Evolutionary conservation across 2,888 invertebrate species (phyloP).

Genomic region (Hemistola chrysoprasaria): DNA sequence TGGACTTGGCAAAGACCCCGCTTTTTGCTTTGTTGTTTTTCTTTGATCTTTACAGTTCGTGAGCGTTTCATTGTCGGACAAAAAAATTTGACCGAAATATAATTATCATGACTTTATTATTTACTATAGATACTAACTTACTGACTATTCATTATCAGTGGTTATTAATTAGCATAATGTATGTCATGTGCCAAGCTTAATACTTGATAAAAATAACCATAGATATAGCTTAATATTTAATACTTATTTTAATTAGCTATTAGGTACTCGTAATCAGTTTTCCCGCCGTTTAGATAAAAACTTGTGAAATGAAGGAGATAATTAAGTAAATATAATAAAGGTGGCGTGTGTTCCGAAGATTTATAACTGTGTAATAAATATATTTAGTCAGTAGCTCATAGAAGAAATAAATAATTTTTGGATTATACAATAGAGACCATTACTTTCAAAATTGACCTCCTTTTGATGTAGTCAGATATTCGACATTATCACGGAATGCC

Average conservation of each 20-base stretch:
- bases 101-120: background rate
- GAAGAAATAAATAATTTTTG: conserved; percentile 4
- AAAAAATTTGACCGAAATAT: conserved; percentile 1
- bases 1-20: conserved; percentile 75
- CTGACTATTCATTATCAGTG: too few species aligned
- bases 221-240: too few species aligned
- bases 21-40: conserved; percentile 62
- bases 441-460: conserved; percentile 68
- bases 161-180: too few species aligned
- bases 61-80: conserved; percentile 35
- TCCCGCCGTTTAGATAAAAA: conserved; percentile 38
- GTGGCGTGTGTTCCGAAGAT: too few species aligned
- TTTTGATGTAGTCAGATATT: conserved; percentile 28
- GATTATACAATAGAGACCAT: background rate
- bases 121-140: too few species aligned
- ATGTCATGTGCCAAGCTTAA: too few species aligned
- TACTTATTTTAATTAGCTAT: too few species aligned
- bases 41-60: conserved; percentile 46
- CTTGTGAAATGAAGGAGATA: too few species aligned
- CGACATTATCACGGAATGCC: conserved; percentile 15
- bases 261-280: conserved; percentile 22
- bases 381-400: too few species aligned
- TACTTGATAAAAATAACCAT: too few species aligned
- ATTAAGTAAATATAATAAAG: too few species aligned
- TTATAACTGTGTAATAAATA: too few species aligned